phyloP scores from a whole-genome alignment of 92 coral and sea anemone species.

The Nematostella vectensis region DNA sequence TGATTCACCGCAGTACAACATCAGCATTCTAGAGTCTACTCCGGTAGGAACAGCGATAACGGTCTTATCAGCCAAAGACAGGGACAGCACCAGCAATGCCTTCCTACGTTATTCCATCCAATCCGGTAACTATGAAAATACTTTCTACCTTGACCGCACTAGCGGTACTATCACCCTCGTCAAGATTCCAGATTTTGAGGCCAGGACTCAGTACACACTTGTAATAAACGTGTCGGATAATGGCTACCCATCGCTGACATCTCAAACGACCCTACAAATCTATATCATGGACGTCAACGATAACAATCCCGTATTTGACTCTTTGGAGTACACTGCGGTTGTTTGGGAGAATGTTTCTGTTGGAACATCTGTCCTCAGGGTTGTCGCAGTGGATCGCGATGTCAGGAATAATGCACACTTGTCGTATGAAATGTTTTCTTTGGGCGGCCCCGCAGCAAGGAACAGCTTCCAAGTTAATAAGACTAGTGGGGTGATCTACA shows the following conservation, averaged over 20 bases:
- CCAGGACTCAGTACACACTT: conserved; percentile 7
- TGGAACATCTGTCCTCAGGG: conserved; percentile 25
- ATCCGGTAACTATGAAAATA: conserved; percentile 28
- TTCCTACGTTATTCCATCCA: conserved; percentile 16
- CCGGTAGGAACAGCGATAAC: conserved; percentile 16
- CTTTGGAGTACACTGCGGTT: conserved; percentile 15
- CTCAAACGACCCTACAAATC: conserved; percentile 28
- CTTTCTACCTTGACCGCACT: conserved; percentile 17
- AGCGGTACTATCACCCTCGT: conserved; percentile 22
- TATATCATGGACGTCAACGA: conserved; percentile 22
- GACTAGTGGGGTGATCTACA: conserved; percentile 23
- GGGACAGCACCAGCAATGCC: conserved; percentile 31
- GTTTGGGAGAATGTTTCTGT: conserved; percentile 28
- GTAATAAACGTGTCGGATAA: conserved; percentile 26
- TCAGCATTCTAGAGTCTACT: conserved; percentile 29
- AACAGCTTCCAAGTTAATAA: conserved; percentile 14
- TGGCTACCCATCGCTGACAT: conserved; percentile 24
- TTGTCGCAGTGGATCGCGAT: conserved; percentile 32
- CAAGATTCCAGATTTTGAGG: conserved; percentile 19
- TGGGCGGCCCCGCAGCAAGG: conserved; percentile 20
- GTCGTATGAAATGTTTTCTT: conserved; percentile 16
- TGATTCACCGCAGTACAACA: conserved; percentile 11
- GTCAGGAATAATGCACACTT: conserved; percentile 6
- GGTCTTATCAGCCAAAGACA: conserved; percentile 24
- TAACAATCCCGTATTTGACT: conserved; percentile 27